phyloP scores from a whole-genome alignment of 37 sponge, comb jelly and placozoan species.

The Beroe forskalii region DNA sequence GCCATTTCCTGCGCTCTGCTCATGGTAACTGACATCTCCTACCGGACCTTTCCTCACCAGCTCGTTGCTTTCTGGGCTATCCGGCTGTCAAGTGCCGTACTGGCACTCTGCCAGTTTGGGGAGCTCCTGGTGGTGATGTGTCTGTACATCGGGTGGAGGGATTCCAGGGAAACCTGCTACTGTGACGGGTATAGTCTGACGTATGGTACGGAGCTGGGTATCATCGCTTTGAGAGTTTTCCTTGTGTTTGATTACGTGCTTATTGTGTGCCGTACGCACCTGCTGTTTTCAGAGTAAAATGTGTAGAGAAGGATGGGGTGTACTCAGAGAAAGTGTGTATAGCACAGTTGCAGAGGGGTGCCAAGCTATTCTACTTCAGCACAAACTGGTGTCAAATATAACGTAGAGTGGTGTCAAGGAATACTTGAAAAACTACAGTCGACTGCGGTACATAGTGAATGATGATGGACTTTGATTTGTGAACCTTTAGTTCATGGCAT shows the following conservation, averaged over 20 bases:
- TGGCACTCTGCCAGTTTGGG: neutral
- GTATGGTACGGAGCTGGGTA: neutral
- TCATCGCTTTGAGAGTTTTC: neutral
- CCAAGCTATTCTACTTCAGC: too few species aligned
- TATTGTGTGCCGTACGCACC: too few species aligned
- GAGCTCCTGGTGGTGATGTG: neutral
- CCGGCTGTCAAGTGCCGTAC: neutral
- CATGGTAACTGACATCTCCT: neutral
- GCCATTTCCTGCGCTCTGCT: neutral
- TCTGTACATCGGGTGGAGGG: neutral
- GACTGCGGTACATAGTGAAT: too few species aligned
- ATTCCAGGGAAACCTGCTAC: neutral
- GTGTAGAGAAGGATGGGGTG: too few species aligned
- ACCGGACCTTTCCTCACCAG: neutral
- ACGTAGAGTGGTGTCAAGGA: too few species aligned
- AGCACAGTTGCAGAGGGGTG: too few species aligned
- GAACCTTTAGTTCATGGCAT: too few species aligned
- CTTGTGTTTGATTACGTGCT: neutral
- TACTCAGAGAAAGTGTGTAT: too few species aligned
- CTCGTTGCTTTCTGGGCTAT: neutral
- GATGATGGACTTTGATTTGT: too few species aligned
- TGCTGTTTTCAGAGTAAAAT: too few species aligned
- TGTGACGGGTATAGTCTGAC: neutral
- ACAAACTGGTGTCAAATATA: too few species aligned
- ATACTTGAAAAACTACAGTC: too few species aligned